phyloP scores from a whole-genome alignment of 2,797 vertebrate genomes.

The Chloroceryle inda region DNA sequence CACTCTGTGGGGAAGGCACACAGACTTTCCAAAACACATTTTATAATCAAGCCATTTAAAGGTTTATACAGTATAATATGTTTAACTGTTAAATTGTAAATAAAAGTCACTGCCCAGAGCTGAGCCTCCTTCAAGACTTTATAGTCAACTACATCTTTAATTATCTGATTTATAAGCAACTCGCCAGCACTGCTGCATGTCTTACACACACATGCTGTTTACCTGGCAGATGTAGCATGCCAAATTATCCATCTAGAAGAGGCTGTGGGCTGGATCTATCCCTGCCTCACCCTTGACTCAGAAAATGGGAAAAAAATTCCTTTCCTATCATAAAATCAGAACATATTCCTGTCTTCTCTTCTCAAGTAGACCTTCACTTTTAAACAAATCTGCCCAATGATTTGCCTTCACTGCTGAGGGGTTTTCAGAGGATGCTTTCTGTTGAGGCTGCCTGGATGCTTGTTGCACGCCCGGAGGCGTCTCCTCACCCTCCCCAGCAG shows the following conservation, averaged over 20 bases:
- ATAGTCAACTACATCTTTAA: slow-evolving; percentile 76
- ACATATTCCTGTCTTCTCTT: neutral
- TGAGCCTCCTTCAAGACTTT: slow-evolving; percentile 51
- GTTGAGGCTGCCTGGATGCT: neutral
- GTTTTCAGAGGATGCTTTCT: neutral
- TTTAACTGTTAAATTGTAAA: slow-evolving; percentile 80
- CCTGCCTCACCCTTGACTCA: neutral
- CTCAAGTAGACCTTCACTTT: neutral
- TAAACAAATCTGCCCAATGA: neutral
- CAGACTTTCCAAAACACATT: slow-evolving; percentile 80
- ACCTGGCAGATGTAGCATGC: neutral
- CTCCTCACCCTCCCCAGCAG: neutral
- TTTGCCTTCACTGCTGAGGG: neutral
- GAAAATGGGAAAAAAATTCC: neutral
- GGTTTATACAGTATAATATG: slow-evolving; percentile 77
- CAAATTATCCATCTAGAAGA: neutral
- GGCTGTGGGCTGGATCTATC: neutral
- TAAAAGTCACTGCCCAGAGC: slow-evolving; percentile 75
- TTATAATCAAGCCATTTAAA: slow-evolving; percentile 82
- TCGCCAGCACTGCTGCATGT: slow-evolving; percentile 1
- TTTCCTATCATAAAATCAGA: neutral
- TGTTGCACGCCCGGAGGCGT: neutral
- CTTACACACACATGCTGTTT: neutral
- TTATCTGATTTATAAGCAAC: slow-evolving; percentile 78
- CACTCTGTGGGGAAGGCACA: slow-evolving; percentile 82